These are phyloP conservation scores for Ptychochromis oligacanthus DNA, from an alignment of 2,113 vertebrate species.

Conservation along the genomic window DNA sequence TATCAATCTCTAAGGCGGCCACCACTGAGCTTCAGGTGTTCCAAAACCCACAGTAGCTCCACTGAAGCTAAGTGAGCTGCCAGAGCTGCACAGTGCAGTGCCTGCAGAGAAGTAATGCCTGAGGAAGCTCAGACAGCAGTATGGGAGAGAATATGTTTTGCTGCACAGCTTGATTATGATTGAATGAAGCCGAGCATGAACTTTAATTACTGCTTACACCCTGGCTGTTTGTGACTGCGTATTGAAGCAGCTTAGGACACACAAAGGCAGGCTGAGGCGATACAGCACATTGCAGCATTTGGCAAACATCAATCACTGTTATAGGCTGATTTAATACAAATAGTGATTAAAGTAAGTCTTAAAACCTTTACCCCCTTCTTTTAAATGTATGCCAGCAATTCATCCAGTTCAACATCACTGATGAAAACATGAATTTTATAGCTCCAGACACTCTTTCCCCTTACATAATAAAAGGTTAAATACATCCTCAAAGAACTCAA, in stretches of 20 bases:
- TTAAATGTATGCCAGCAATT: slow-evolving; percentile 29
- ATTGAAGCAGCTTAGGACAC: slow-evolving; percentile 69
- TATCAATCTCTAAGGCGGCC: slow-evolving; percentile 69
- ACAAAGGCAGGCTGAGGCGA: slow-evolving; percentile 63
- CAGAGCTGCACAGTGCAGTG: slow-evolving; percentile 57
- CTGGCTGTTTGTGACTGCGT: slow-evolving; percentile 74
- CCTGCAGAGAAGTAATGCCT: slow-evolving; percentile 63
- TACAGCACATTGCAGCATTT: slow-evolving; percentile 52
- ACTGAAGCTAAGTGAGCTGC: slow-evolving; percentile 67
- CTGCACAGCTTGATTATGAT: slow-evolving; percentile 81
- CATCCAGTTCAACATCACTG: slow-evolving; percentile 20
- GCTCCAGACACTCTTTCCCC: neutral
- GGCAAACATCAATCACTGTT: slow-evolving; percentile 66
- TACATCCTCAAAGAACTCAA: slow-evolving; percentile 41
- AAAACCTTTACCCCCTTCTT: slow-evolving; percentile 25
- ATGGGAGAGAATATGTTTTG: slow-evolving; percentile 74
- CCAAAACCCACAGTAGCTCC: slow-evolving; percentile 65
- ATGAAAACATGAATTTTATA: slow-evolving; percentile 24
- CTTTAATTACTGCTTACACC: slow-evolving; percentile 83
- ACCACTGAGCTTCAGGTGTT: slow-evolving; percentile 75
- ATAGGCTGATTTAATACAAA: slow-evolving; percentile 61
- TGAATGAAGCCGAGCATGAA: slow-evolving; percentile 80
- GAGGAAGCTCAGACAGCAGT: slow-evolving; percentile 70
- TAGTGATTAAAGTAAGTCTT: slow-evolving; percentile 46
- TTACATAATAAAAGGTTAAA: slow-evolving; percentile 47